Conservation (phyloP, 2,888 invertebrate genomes). For the Dicyrtoma fusca region DNA sequence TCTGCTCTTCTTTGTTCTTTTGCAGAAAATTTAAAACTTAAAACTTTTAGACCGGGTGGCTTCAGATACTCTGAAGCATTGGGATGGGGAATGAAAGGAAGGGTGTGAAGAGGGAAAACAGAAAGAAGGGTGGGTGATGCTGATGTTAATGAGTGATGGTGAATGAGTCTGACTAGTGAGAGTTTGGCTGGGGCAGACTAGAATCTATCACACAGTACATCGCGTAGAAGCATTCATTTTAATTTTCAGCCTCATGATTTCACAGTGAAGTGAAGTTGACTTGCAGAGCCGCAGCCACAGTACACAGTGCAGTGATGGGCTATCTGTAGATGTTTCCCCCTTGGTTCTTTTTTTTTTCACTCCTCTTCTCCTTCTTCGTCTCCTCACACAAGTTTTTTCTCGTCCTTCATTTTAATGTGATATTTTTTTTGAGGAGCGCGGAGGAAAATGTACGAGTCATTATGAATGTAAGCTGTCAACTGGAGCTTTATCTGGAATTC, state of each 20-base stretch:
- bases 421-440: constrained; percentile 35
- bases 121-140: constrained; percentile 4
- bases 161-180: constrained; percentile 3
- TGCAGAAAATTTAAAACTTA: no score
- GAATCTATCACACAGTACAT: constrained; percentile 34
- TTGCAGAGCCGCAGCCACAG: no score
- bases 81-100: neutral
- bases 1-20: no score
- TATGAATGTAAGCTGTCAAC: constrained; percentile 48
- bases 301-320: no score
- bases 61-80: no score
- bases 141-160: constrained; percentile 8
- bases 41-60: no score
- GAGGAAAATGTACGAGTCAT: constrained; percentile 41
- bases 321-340: neutral
- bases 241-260: constrained; percentile 41
- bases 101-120: neutral
- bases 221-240: constrained; percentile 40
- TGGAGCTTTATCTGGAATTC: constrained; percentile 53
- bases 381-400: neutral
- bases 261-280: neutral
- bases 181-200: constrained; percentile 8
- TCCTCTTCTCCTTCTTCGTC: constrained; percentile 2
- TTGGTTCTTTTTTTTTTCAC: neutral
- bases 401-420: constrained; percentile 38